Percentiles rank a stretch among this genome's conserved stretches.
Evolutionary conservation across 2,113 vertebrate species (phyloP).

Genomic region (Indri indri): DNA sequence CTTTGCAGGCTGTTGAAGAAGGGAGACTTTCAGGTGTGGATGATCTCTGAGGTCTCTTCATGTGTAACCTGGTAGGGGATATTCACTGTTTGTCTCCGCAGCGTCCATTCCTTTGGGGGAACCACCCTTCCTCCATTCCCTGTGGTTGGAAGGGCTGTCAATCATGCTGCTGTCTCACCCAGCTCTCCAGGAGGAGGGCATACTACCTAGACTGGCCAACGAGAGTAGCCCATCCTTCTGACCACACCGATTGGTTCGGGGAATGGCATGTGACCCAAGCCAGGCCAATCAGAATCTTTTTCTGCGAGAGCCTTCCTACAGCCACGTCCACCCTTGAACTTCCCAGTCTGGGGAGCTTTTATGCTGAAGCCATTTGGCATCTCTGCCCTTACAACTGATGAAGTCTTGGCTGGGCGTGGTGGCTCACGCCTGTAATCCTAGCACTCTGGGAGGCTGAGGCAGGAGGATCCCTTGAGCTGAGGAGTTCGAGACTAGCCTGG

Average conservation of each 20-base stretch:
- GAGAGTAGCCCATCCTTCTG: not conserved
- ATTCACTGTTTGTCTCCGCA: not conserved
- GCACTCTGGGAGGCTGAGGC: too few species aligned
- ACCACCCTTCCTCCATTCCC: not conserved
- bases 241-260: not conserved
- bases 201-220: not conserved
- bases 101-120: not conserved
- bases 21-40: not conserved
- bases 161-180: not conserved
- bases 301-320: not conserved
- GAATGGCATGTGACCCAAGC: not conserved
- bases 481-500: too few species aligned
- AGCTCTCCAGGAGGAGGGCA: not conserved
- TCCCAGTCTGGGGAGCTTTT: not conserved
- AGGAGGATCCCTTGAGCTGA: too few species aligned
- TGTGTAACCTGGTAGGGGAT: too few species aligned
- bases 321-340: not conserved
- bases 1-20: not conserved
- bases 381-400: not conserved
- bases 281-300: constrained; percentile 22
- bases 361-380: not conserved
- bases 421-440: too few species aligned
- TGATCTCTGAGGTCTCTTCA: not conserved
- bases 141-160: not conserved
- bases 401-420: too few species aligned